Base-by-base conservation (phyloP, 2,797 vertebrate genomes). In the Trachurus trachurus region DNA sequence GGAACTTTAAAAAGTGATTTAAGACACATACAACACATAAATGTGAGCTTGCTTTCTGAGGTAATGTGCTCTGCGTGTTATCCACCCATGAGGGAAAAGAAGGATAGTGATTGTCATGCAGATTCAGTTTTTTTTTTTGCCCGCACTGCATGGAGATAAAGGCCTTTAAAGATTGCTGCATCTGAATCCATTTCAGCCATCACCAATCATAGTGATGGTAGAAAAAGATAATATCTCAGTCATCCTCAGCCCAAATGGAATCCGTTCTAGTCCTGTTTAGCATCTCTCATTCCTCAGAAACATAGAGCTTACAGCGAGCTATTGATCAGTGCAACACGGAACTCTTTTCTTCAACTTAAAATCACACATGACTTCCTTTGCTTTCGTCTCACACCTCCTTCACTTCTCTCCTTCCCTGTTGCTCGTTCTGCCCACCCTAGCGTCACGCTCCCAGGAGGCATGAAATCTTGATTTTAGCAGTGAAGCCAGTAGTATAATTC, bases 31-130 rank as follows among this genome's bases (percentile, higher is more conserved):
- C 78, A 71, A 69, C 69, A 82, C 77, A 87, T 88, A 78, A 76
- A 74, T 71, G 76, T 79, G 75, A 89, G 74, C 60, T 85, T 82
- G 75, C 71, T 82, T 83, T 81, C 80, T 59, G 76, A 85, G 71
- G 80, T 82, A 81, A 81, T 71, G 72, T 83, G 74, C 21, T 54
- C 62, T 65, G 72, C 78, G 73, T 84, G 72, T 78, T 78, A 63
- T 74, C 66, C 66, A 59, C 42, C 65, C 78, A 66, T 66, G 62
- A 78, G 80, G 69, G 62, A 45, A 60, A 76, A 68, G 58, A 80
- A 68, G 59, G 81, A 74, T 82, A 42, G 22, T 16, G 53, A 76
- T 79, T 39, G 6, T 78, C 71, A 65, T 64, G 67, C 70, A 81
- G 66, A 84, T 84, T 88, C 49, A 34, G 31, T 26, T 26, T 26